Percentiles rank a stretch among this genome's conserved stretches.
Evolutionary conservation across 2,113 vertebrate species (phyloP).

Genomic region (Thryonomys swinderianus): DNA sequence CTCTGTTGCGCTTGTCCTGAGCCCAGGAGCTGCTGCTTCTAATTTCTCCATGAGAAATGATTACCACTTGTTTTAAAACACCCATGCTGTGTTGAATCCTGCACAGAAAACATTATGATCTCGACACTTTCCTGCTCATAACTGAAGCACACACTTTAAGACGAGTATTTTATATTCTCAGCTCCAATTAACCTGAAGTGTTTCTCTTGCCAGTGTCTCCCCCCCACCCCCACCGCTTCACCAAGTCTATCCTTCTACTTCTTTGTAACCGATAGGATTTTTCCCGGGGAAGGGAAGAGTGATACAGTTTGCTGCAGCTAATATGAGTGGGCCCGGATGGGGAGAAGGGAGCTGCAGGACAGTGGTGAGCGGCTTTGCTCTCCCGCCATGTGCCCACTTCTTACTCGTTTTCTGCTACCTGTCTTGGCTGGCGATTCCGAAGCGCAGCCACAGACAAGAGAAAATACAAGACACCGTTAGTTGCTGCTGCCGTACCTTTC

Average conservation of each 20-base stretch:
- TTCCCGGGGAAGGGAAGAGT: background rate
- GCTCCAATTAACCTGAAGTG: slow-evolving; percentile 82
- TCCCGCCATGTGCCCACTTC: slow-evolving; percentile 67
- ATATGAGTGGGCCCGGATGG: slow-evolving; percentile 37
- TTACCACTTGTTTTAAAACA: slow-evolving; percentile 81
- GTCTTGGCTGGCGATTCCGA: slow-evolving; percentile 82
- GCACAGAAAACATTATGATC: slow-evolving; percentile 80
- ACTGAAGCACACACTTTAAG: slow-evolving; percentile 78
- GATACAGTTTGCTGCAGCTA: background rate
- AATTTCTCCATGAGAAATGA: slow-evolving; percentile 69
- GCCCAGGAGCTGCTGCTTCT: slow-evolving; percentile 59
- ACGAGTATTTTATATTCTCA: slow-evolving; percentile 82
- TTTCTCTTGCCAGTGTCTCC: slow-evolving; percentile 69
- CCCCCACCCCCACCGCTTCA: slow-evolving; percentile 30
- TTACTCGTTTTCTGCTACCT: slow-evolving; percentile 67
- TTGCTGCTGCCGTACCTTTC: slow-evolving; percentile 82
- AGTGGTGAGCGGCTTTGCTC: slow-evolving; percentile 62
- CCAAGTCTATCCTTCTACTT: slow-evolving; percentile 40
- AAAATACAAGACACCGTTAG: slow-evolving; percentile 84
- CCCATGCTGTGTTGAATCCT: slow-evolving; percentile 77
- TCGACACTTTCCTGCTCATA: slow-evolving; percentile 31
- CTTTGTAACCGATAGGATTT: slow-evolving; percentile 43
- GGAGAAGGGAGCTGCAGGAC: slow-evolving; percentile 69
- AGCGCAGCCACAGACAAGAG: slow-evolving; percentile 77
- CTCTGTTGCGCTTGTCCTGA: slow-evolving; percentile 61